Base-by-base conservation (phyloP, 1,140 invertebrate genomes). In the Nasonia giraulti region DNA sequence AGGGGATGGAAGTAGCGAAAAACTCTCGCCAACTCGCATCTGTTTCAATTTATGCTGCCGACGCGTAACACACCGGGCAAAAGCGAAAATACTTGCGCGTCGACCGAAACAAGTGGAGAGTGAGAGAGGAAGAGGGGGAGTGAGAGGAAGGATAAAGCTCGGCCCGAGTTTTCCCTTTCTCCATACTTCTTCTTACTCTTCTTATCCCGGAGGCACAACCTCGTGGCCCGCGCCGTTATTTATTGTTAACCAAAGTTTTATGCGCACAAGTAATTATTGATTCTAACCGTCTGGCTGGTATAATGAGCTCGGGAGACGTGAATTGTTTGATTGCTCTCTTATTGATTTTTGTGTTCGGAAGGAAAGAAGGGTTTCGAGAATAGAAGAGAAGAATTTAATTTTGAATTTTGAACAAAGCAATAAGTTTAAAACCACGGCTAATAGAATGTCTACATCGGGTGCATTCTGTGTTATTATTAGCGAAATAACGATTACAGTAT, bases 11-110 rank as follows among this genome's bases (percentile, higher is more conserved):
- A 78, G 77, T 78, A 80, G 83, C 89, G 91, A 92, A 92, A 92
- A 92, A 92, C 90, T 92, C 90, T 86, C 78, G 89, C 90, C 90
- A 92, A 92, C 91, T 92, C 91, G 91, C 91, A 92, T 92, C 91
- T 90, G 91, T 92, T 92, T 92, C 91, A 92, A 92, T 92, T 92
- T 91, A 91, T 92, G 90, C 90, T 87, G 88, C 88, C 89, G 87
- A 89, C 89, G 87, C 80, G 83, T 80, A 80, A 86, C 78, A 73
- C 82, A 79, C 83, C 78, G 17, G 69, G 74, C 86, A 87, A 89
- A 89, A 90, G 80, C 86, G 87, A 88, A 90, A 89, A 88, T 89
- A 88, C 86, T 87, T 87, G 77, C 68, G 74, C 85, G 81, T 78
- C 47, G 23, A 17, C 31, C 12, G 68, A 71, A 69, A 50, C 73